Base-by-base conservation (phyloP, 2,797 vertebrate genomes). In the Vipera latastei region DNA sequence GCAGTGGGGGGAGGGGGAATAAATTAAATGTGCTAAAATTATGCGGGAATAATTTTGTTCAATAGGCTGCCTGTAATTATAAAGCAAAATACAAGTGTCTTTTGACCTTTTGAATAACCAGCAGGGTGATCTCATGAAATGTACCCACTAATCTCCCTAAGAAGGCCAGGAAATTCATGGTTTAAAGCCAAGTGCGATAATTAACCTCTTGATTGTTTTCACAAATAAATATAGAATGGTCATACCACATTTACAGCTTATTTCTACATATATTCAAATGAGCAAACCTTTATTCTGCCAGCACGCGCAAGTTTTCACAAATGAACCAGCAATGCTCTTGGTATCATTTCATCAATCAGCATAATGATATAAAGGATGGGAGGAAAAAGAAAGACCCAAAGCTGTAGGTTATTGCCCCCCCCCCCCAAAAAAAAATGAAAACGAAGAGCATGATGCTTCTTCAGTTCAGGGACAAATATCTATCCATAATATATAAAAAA, bases 191-290 rank as follows among this genome's bases (percentile, higher is more conserved):
- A 97, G 93, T 96, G 94, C 94, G 96, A 94, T 94, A 97, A 97
- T 97, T 97, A 97, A 96, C 95, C 90, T 60, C 88, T 22, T 95
- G 93, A 96, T 97, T 96, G 96, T 97, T 97, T 97, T 96, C 94
- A 96, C 96, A 97, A 97, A 97, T 96, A 96, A 97, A 93, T 88
- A 96, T 94, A 95, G 94, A 88, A 94, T 92, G 95, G 93, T 92
- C 93, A 53, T 93, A 93, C 95, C 96, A 94, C 59, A 93, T 91
- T 96, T 96, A 92, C 93, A 48, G 38, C 25, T 48, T 83, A 83
- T 83, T 48, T 83, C 8, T 48, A 48, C 73, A 25, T 83, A 22
- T 83, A 12, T 48, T 83, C 73, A 25, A 48, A 48, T 83, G 48
- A 83, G 38, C 9, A 83, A 48, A 48, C 38, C 20, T 48, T 83